Conservation (phyloP, 2,113 vertebrate genomes). For the Maylandia zebra region DNA sequence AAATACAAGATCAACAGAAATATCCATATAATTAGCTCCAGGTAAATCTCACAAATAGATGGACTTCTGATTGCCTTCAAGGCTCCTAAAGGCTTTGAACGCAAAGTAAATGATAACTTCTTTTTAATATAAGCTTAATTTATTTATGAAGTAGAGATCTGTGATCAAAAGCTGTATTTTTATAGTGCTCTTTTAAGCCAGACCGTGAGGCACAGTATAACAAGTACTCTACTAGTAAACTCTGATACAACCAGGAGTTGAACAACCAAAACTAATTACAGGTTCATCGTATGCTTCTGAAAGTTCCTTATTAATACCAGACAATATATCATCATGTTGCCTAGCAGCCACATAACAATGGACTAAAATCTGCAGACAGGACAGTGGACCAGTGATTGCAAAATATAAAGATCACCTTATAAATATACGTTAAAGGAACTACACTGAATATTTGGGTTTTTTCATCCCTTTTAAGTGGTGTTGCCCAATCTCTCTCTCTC, state of each 20-base stretch:
- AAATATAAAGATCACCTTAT: neutral
- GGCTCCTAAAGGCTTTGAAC: neutral
- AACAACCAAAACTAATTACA: neutral
- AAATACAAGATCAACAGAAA: neutral
- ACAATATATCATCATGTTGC: neutral
- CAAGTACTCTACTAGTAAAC: neutral
- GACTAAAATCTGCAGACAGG: neutral
- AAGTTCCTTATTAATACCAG: neutral
- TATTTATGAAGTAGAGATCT: neutral
- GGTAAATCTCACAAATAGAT: neutral
- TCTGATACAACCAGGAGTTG: neutral
- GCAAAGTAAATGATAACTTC: neutral
- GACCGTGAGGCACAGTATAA: neutral
- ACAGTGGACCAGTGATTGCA: neutral
- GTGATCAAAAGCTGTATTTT: neutral
- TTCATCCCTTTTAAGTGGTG: neutral
- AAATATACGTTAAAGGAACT: neutral
- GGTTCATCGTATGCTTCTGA: neutral
- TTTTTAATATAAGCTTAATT: neutral
- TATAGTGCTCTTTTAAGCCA: neutral
- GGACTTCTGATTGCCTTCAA: neutral
- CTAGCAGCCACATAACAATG: neutral
- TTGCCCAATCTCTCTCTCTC: neutral
- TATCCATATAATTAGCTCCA: neutral
- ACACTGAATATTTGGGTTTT: accelerated